Base-by-base conservation (phyloP, 2,113 vertebrate species). In the Channa maculata region DNA sequence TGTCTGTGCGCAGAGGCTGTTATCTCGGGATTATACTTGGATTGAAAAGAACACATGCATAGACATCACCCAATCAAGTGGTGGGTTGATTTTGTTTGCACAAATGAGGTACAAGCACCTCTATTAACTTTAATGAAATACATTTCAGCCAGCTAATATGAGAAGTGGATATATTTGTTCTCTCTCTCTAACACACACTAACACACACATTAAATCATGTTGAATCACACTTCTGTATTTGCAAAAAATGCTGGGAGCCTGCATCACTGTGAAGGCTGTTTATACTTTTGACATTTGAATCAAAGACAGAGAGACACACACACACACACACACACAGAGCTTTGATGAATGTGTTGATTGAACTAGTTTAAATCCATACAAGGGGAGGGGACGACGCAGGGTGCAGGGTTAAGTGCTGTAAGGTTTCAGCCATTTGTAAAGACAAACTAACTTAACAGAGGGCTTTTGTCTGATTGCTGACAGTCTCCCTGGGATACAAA, bases 401-500 rank as follows among this genome's bases (percentile, higher is more conserved):
- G 33, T 50, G 5, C 8, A 2, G 78, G 89, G 89, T 87, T 89
- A 87, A 86, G 74, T 85, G 81, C 44, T 70, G 61, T 62, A 64
- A 65, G 49, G 58, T 78, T 82, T 78, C 8, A 70, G 65, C 69
- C 3, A 6, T 80, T 87, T 82, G 80, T 75, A 44, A 73, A 79
- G 72, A 79, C 72, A 74, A 79, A 86, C 67, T 80, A 73, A 84
- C 69, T 78, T 9, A 74, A 83, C 75, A 69, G 73, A 79, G 77
- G 64, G 79, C 71, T 66, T 87, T 90, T 86, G 83, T 89, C 50
- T 79, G 59, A 77, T 64, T 57, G 71, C 67, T 83, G 81, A 75
- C 77, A 69, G 70, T 64, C 85, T 79, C 71, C 38, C 34, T 61
- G 67, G 63, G 61, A 81, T 53, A 75, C 60, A 73, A 73, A 81